These are phyloP conservation scores for Hydrophis major DNA, from an alignment of 2,797 vertebrate species.

Conservation along the genomic window DNA sequence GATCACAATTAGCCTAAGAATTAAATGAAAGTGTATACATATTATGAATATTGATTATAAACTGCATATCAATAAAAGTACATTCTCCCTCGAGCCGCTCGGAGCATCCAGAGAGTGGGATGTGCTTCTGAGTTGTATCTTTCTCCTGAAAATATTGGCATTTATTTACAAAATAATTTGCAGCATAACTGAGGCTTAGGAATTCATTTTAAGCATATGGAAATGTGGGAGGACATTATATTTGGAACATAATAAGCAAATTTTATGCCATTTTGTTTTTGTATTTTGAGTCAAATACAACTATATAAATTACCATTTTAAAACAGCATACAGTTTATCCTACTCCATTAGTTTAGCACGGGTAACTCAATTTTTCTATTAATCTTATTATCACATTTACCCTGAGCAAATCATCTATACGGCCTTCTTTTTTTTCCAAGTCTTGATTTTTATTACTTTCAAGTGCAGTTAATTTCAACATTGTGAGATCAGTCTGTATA, in stretches of 20 bases:
- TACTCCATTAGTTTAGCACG: conserved; percentile 11
- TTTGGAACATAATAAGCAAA: not conserved
- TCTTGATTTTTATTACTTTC: conserved; percentile 99
- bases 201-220: not conserved
- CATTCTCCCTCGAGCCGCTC: not conserved
- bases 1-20: conserved; percentile 95
- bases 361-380: not conserved
- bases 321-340: conserved; percentile 2
- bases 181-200: not conserved
- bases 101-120: no score
- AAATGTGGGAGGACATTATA: not conserved
- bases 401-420: conserved; percentile 98
- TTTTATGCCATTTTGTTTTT: not conserved
- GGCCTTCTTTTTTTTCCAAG: conserved; percentile 98
- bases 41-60: not conserved
- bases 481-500: conserved; percentile 93
- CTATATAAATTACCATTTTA: conserved; percentile 6
- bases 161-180: not conserved
- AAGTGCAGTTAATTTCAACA: conserved; percentile 94
- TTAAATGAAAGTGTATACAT: not conserved
- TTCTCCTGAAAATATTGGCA: not conserved
- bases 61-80: not conserved
- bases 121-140: no score
- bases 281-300: not conserved
- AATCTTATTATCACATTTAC: conserved; percentile 74